Evolutionary conservation across 2,113 vertebrate species (phyloP), one percentile per base, ranked within the genome.

Genomic region (Tachycineta bicolor): DNA sequence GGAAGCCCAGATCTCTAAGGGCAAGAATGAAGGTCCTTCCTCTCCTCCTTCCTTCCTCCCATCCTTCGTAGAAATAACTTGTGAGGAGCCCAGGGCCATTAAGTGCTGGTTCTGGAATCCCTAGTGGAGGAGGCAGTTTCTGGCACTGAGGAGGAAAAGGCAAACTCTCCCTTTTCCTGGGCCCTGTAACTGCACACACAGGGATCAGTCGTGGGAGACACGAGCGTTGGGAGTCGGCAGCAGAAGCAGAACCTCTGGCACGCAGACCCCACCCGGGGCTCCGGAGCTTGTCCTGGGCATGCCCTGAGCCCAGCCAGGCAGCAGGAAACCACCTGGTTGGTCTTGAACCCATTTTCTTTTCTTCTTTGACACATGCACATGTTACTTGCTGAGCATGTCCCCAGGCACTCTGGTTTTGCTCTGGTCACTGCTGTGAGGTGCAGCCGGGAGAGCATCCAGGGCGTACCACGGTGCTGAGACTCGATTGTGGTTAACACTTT

Each of bases 291-390:
- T 0, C 0, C 4, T 18, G 77, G 47, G 17, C 60, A 16, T 10
- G 69, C 17, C 46, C 83, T 1, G 22, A 74, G 73, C 64, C 25
- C 69, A 16, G 47, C 0, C 37, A 11, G 17, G 5, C 2, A 5
- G 68, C 83, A 55, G 25, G 70, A 39, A 49, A 28, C 15, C 25
- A 3, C n/a, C 34, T 8, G 19, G 2, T 8, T 59, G 44, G 20
- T 3, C 65, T 63, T 12, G 41, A 37, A 20, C 22, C 29, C 9
- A 0, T 59, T n/a, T 69, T 44, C n/a, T 37, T 41, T 20, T 15
- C 0, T 0, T 22, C 31, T 56, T n/a, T 43, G 29, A 3, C 14
- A 3, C 3, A 0, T 60, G 15, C 39, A 50, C 23, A 14, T 15
- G 31, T 55, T 6, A 5, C 37, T 37, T 4, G 7, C 53, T 14